Base-by-base conservation (phyloP, 2,113 vertebrate genomes). In the Paralichthys olivaceus region DNA sequence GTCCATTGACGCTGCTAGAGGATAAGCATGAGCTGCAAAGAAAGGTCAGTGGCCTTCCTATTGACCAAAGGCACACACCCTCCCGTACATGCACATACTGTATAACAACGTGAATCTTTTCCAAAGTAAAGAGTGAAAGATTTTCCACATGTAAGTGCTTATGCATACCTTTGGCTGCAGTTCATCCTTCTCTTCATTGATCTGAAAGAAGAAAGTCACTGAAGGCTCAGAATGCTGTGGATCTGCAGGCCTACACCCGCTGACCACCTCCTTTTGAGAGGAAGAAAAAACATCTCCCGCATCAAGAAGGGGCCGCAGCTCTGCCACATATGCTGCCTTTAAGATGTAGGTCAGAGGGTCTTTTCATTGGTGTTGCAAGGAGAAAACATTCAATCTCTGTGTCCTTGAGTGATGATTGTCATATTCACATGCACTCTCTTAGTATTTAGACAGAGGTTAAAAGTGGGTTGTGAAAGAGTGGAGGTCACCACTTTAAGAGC, bases 1-100 rank as follows among this genome's bases (percentile, higher is more conserved):
- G 73, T 69, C 84, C 84, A 25, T 79, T 90, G 63, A 84, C 54
- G 22, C 55, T 81, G 79, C 79, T 92, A 73, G 75, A 89, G 70
- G 88, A 89, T 79, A 75, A 47, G 55, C 45, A 77, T 74, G 63
- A 87, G 47, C 75, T 55, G 51, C 75, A 87, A 69, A 83, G 79
- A 81, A 77, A 90, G 87, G 90, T 91, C 71, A 69, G 75, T 78
- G 63, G 59, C 72, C 69, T 69, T 73, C 37, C 69, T 78, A 37
- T 80, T 83, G 82, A 84, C 66, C n/a, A 2, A 62, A 51, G 29
- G 45, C 57, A 69, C 55, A 56, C 28, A 56, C 23, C 20, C 4
- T 61, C n/a, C 28, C n/a, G 56, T 69, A 40, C 68, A 82, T 67
- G 72, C 72, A 73, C 83, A 80, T 69, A 62, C 4, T 45, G 43